Evolutionary conservation across 2,797 vertebrate genomes (phyloP), one percentile per base, ranked within the genome.

Genomic region (Podargus strigoides): DNA sequence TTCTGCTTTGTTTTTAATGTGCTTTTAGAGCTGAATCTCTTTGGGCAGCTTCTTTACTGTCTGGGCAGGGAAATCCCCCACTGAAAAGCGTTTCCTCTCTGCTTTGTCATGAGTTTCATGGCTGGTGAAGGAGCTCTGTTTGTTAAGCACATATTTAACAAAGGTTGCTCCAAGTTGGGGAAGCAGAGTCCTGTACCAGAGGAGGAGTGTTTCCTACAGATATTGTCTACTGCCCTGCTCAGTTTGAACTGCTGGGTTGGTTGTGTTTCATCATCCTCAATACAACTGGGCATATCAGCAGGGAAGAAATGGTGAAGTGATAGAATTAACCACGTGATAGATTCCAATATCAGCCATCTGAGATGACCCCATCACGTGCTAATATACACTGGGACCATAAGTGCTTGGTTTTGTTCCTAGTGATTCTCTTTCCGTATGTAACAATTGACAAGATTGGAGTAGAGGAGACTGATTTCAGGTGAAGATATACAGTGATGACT

Each of bases 401-500:
- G 9, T 26, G 27, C 22, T 80, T 44, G 26, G 9, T 32, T 62
- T 41, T 89, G 8, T 9, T 68, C 34, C 58, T 34, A 10, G 10
- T 8, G 9, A n/a, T 75, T 59, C 53, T 72, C 23, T 78, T 87
- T 21, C 37, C 3, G 0, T 49, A 8, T 39, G 3, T 56, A 34
- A 2, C 0, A 1, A 20, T 7, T 30, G 58, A 24, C 20, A 37
- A 1, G 34, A 23, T 23, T 52, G 60, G 1, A 15, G 37, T 10
- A 16, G 28, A 21, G 0, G 4, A 30, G 58, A 15, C 13, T 16
- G 58, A 34, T 76, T 86, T 64, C 62, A 39, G 36, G 44, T 67
- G 1, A 21, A 63, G 19, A 32, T 32, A n/a, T 1, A 21, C 23
- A 28, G 21, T 2, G 12, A 55, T n/a, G 8, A 28, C 55, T 4